These are phyloP conservation scores for Athrips mouffetella DNA, from an alignment of 2,888 invertebrate genomes.

Conservation along the genomic window DNA sequence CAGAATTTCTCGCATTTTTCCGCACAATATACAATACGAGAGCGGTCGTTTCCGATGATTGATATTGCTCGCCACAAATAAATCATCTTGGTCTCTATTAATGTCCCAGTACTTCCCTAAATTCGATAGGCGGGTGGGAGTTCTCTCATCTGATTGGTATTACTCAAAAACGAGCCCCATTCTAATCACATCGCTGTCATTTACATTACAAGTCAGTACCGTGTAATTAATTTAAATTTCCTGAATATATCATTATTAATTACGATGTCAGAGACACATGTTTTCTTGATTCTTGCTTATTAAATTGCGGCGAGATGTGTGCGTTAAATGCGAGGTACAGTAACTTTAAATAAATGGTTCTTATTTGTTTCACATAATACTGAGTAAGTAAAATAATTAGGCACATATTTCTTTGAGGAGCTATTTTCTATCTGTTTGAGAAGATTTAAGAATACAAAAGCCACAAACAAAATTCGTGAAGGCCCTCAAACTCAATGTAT, in stretches of 20 bases:
- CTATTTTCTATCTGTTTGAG: no score
- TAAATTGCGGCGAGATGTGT: no score
- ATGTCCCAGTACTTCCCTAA: conserved; percentile 36
- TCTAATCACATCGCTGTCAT: conserved; percentile 19
- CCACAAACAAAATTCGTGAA: not conserved
- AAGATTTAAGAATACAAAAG: no score
- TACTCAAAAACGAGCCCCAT: conserved; percentile 20
- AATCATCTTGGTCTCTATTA: conserved; percentile 48
- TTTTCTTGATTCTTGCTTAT: no score
- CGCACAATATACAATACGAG: conserved; percentile 31
- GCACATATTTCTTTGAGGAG: no score
- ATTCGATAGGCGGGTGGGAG: conserved; percentile 31
- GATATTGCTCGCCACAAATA: conserved; percentile 41
- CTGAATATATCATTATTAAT: not conserved
- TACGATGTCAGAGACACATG: conserved; percentile 3
- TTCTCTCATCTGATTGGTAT: conserved; percentile 40
- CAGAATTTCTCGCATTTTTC: conserved; percentile 22
- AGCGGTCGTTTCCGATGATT: conserved; percentile 34
- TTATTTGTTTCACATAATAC: no score
- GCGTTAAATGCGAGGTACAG: no score
- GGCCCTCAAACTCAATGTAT: not conserved
- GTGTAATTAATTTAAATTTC: conserved; percentile 9
- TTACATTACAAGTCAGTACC: not conserved
- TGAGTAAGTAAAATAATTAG: no score
- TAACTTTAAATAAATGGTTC: no score